These are phyloP conservation scores for Natrix natrix DNA, from an alignment of 2,797 vertebrate species.

Conservation along the genomic window DNA sequence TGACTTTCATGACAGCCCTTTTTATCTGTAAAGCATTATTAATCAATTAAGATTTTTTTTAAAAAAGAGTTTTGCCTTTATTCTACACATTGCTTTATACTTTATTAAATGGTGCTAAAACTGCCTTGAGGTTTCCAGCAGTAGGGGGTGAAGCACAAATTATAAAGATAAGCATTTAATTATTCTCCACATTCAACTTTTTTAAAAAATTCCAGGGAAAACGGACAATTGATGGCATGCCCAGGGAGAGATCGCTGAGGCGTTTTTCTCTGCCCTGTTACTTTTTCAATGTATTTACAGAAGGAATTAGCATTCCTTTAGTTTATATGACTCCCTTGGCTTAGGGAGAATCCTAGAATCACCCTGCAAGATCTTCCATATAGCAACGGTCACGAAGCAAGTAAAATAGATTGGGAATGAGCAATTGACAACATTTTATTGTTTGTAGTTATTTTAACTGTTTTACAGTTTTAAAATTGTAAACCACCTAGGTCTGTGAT, in stretches of 20 bases:
- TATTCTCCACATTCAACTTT: conserved; percentile 9
- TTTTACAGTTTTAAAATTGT: no score
- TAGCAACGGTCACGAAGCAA: background rate
- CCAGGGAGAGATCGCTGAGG: no score
- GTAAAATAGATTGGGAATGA: background rate
- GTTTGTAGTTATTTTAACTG: no score
- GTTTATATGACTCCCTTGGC: no score
- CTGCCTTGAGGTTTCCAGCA: background rate
- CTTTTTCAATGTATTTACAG: no score
- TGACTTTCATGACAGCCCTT: background rate
- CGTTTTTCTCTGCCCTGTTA: no score
- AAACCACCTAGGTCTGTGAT: no score
- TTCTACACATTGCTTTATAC: background rate
- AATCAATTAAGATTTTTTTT: background rate
- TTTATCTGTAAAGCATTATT: background rate
- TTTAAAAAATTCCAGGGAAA: background rate
- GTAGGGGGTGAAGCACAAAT: background rate
- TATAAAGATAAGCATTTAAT: background rate
- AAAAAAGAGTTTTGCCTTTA: background rate
- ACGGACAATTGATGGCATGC: no score
- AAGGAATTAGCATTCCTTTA: no score
- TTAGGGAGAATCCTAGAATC: no score
- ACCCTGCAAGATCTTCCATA: background rate
- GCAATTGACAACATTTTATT: background rate
- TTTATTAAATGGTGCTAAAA: conserved; percentile 10